Conservation (phyloP, 2,113 vertebrate species). For the Leuciscus idus region DNA sequence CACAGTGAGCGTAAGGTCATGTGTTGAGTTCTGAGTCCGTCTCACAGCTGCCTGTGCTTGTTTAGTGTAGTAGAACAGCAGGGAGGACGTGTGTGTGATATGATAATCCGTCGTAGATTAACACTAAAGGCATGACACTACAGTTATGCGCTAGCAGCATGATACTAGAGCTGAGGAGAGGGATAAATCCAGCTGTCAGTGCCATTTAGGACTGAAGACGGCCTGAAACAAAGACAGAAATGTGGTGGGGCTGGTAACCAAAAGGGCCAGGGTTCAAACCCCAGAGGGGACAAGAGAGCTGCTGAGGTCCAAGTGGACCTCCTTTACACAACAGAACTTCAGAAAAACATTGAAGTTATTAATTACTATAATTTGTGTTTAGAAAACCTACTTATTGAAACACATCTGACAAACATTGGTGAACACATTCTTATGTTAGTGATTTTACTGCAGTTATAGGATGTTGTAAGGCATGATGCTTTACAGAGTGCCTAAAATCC, state of each 20-base stretch:
- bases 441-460: neutral
- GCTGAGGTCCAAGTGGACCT: neutral
- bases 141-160: neutral
- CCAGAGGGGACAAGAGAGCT: neutral
- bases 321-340: neutral
- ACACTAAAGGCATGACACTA: slow-evolving; percentile 22
- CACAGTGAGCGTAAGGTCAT: slow-evolving; percentile 1
- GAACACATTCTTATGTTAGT: neutral
- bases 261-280: slow-evolving; percentile 1
- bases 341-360: neutral
- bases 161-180: slow-evolving; percentile 1
- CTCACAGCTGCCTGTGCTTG: slow-evolving; percentile 7
- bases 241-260: neutral
- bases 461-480: neutral
- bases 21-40: neutral
- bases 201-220: slow-evolving; percentile 19
- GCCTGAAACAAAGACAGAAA: neutral
- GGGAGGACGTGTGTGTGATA: slow-evolving; percentile 27
- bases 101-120: slow-evolving; percentile 23
- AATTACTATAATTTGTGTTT: neutral
- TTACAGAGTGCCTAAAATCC: neutral
- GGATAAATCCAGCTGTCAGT: slow-evolving; percentile 43
- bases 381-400: neutral
- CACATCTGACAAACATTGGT: neutral
- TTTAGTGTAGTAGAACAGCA: slow-evolving; percentile 3